phyloP scores from a whole-genome alignment of 2,113 vertebrate species.

The Uria lomvia region DNA sequence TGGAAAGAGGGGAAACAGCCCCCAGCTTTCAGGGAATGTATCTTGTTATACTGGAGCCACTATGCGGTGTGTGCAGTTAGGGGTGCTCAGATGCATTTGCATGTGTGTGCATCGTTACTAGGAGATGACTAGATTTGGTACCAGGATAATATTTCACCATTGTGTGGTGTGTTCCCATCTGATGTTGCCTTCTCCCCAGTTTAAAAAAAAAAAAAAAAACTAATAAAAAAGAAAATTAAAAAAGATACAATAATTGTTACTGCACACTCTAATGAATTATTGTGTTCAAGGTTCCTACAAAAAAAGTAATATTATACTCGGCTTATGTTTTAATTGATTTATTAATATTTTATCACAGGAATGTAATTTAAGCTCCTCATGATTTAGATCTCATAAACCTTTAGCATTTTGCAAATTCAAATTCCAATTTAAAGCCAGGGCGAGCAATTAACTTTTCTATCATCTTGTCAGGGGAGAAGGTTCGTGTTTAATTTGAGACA shows the following conservation, averaged over 20 bases:
- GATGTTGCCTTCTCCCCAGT: conserved; percentile 73
- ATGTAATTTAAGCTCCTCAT: conserved; percentile 90
- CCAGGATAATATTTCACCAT: conserved; percentile 63
- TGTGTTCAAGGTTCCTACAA: conserved; percentile 84
- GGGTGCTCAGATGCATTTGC: background rate
- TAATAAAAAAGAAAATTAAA: conserved; percentile 84
- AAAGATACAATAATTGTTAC: conserved; percentile 87
- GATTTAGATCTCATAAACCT: conserved; percentile 91
- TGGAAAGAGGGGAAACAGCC: background rate
- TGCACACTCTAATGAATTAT: conserved; percentile 87
- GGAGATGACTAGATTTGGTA: conserved; percentile 50
- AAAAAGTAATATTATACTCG: conserved; percentile 87
- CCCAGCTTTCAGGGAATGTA: background rate
- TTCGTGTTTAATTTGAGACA: conserved; percentile 89
- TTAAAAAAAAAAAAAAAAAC: conserved; percentile 66
- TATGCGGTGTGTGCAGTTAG: background rate
- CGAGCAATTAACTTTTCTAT: conserved; percentile 91
- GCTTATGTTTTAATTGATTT: conserved; percentile 92
- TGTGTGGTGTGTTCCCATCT: conserved; percentile 68
- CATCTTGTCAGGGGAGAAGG: conserved; percentile 88
- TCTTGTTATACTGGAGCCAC: background rate
- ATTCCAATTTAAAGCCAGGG: conserved; percentile 90
- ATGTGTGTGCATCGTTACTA: background rate
- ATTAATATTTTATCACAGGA: conserved; percentile 91
- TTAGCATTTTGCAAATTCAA: conserved; percentile 91